Conservation (phyloP, 1,140 invertebrate species). For the Ceratina japonica region DNA sequence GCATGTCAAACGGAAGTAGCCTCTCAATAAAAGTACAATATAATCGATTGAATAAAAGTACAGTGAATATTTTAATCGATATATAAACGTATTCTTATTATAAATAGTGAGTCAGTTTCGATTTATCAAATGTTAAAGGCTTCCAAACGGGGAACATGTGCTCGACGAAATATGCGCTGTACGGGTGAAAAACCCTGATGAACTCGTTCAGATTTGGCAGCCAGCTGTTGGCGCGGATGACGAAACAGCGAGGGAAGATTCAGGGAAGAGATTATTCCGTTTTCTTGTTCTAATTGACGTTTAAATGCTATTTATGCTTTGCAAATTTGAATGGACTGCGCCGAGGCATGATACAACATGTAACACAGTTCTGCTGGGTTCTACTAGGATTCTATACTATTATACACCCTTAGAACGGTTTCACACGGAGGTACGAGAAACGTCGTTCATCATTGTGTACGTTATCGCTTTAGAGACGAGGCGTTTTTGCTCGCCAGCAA, state of each 20-base stretch:
- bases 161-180: constrained; percentile 15
- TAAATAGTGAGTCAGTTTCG: not conserved
- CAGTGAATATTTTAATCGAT: too few species aligned
- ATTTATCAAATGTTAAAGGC: not conserved
- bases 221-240: not conserved
- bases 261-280: not conserved
- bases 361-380: not conserved
- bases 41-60: too few species aligned
- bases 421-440: too few species aligned
- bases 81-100: too few species aligned
- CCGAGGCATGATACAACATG: not conserved
- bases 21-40: too few species aligned
- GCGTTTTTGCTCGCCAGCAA: too few species aligned
- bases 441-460: too few species aligned
- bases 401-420: too few species aligned
- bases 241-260: constrained; percentile 21
- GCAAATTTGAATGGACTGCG: constrained; percentile 24
- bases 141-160: not conserved
- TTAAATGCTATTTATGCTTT: constrained; percentile 44
- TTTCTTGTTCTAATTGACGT: constrained; percentile 50
- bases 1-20: constrained; percentile 14
- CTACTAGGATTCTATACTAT: too few species aligned
- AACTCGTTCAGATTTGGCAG: constrained; percentile 23
- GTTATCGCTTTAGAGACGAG: too few species aligned
- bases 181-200: not conserved